A percentile compares a stretch with the other conserved stretches of the same genome.
Conservation (phyloP, 2,113 vertebrate genomes). For the Hiodon alosoides region DNA sequence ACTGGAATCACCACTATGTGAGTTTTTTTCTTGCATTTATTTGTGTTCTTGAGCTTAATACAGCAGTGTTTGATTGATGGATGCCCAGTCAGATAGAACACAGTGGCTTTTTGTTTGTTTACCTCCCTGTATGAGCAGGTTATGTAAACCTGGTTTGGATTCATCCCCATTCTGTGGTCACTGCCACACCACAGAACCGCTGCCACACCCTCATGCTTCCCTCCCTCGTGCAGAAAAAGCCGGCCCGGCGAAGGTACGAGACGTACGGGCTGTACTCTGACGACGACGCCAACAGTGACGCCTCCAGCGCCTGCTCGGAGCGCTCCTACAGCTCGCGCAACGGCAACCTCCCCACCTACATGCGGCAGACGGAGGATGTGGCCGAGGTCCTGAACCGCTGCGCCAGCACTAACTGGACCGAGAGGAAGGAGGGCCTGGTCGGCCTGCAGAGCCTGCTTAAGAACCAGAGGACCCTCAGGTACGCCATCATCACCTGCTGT, state of each 20-base stretch:
- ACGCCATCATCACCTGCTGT: background rate
- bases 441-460: slow-evolving; percentile 80
- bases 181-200: too few species aligned
- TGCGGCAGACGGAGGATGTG: slow-evolving; percentile 85
- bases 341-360: slow-evolving; percentile 71
- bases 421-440: slow-evolving; percentile 84
- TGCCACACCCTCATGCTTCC: background rate
- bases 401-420: slow-evolving; percentile 87
- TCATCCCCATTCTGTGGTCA: background rate
- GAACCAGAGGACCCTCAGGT: slow-evolving; percentile 85
- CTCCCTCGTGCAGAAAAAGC: slow-evolving; percentile 67
- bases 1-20: too few species aligned
- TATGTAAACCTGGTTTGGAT: background rate
- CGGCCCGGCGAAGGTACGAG: slow-evolving; percentile 74
- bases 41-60: too few species aligned
- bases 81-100: background rate
- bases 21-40: too few species aligned
- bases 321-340: slow-evolving; percentile 84
- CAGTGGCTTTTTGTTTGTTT: background rate
- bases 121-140: background rate
- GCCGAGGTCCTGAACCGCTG: slow-evolving; percentile 88
- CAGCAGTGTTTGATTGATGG: background rate
- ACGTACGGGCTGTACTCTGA: slow-evolving; percentile 84
- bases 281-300: slow-evolving; percentile 88
- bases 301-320: slow-evolving; percentile 86